phyloP scores from a whole-genome alignment of 2,113 vertebrate genomes.

The Ctenodactylus gundi region DNA sequence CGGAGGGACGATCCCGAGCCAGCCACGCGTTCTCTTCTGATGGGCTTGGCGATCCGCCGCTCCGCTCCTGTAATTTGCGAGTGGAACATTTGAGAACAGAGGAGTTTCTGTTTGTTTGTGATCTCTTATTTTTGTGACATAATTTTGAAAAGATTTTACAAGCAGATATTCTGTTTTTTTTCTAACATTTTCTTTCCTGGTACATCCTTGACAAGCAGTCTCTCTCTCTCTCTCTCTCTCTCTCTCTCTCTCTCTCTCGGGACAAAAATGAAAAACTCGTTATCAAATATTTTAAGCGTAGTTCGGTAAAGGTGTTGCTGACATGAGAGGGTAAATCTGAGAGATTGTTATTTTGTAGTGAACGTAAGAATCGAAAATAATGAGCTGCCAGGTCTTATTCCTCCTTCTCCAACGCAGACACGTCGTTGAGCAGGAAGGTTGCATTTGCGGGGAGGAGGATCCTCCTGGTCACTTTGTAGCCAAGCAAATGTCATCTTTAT shows the following conservation, averaged over 20 bases:
- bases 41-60: background rate
- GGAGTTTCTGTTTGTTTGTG: background rate
- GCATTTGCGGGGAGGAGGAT: background rate
- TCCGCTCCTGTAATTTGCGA: background rate
- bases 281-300: background rate
- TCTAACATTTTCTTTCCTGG: background rate
- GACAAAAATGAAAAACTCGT: background rate
- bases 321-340: background rate
- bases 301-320: background rate
- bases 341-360: background rate
- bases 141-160: constrained; percentile 4
- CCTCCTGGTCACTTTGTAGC: background rate
- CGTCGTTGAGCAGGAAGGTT: background rate
- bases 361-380: constrained; percentile 1
- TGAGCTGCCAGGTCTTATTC: background rate
- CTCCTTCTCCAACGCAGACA: background rate
- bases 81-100: background rate
- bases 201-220: background rate
- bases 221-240: background rate
- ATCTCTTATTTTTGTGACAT: background rate
- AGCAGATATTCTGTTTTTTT: background rate
- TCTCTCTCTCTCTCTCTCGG: background rate
- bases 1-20: background rate
- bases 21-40: background rate
- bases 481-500: background rate